Percentiles rank a stretch among this genome's conserved stretches.
phyloP scores from a whole-genome alignment of 2,888 invertebrate species.

The Sympetrum striolatum region DNA sequence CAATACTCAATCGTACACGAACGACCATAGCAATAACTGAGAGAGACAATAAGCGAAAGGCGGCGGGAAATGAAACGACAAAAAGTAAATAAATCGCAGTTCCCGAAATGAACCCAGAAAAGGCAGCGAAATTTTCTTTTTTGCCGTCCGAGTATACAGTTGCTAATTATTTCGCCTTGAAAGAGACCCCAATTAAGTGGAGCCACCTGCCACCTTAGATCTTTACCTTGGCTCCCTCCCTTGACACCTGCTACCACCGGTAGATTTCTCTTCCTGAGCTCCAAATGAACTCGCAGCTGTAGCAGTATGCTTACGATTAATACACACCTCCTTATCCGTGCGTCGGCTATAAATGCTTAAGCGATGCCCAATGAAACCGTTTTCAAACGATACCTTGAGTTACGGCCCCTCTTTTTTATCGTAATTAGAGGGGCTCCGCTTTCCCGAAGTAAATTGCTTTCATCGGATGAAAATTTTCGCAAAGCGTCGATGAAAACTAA shows the following conservation, averaged over 20 bases:
- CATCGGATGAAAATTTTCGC: too few relatives aligned
- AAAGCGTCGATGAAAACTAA: too few relatives aligned
- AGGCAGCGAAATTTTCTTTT: background rate
- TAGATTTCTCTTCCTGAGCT: background rate
- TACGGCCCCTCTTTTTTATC: background rate
- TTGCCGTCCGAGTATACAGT: background rate
- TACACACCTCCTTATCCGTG: background rate
- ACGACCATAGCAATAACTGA: too few relatives aligned
- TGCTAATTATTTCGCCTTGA: conserved; percentile 37
- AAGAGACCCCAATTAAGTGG: conserved; percentile 36
- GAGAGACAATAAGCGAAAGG: background rate
- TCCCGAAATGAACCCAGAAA: background rate
- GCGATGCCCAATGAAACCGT: background rate
- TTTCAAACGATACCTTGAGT: too few relatives aligned
- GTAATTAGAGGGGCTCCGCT: background rate
- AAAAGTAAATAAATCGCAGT: background rate
- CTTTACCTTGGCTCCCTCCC: background rate
- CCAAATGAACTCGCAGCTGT: background rate
- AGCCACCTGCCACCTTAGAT: conserved; percentile 18
- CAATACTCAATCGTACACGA: too few relatives aligned
- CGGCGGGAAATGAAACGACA: background rate
- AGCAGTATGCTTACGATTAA: conserved; percentile 1
- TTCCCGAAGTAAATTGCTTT: background rate
- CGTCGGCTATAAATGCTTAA: background rate
- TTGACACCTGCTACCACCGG: background rate